Evolutionary conservation across 2,888 invertebrate genomes (phyloP), one percentile per base, ranked within the genome.

Genomic region (Leistus spinibarbis): DNA sequence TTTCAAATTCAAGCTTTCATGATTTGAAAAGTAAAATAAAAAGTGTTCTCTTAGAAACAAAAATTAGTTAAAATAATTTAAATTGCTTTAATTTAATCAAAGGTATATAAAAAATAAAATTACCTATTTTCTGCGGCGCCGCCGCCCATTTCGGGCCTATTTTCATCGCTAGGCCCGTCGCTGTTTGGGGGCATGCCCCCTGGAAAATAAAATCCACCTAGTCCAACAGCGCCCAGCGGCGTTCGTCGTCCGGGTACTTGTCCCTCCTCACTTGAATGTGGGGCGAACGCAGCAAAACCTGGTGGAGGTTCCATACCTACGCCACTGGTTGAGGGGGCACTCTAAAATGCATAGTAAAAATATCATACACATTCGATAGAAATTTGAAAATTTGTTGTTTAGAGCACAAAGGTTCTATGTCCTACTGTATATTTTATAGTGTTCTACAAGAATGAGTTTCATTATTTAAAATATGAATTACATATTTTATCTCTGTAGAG

Each of bases 151-250:
- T 92, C 92, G 0, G 93, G 93, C 83, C 93, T 92, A 83, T 95
- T 95, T 84, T 95, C 95, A 82, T 95, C 95, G 3, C 92, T 91
- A 23, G 86, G 86, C 54, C 85, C 85, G 66, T 84, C 85, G 70
- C 84, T 83, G 62, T 80, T 82, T 62, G 79, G 79, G 1, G 85
- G 85, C 7, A 85, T 83, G 69, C 89, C 89, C 77, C 88, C 88
- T 83, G 93, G 94, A 84, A 94, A 94, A 86, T 95, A 95, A 86
- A 95, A 95, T n/a, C 95, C 95, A 22, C 95, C 94, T 24, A 95
- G 87, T 16, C 95, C 95, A 22, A 95, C 95, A 4, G 94, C 92
- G 10, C 95, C 94, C 71, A 95, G 86, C 23, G 95, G 95, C 53
- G 95, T 95, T 81, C 95, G 87, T 79, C 93, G 82, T 2, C 90